Base-by-base conservation (phyloP, 1,140 invertebrate species). In the Sipha flava region DNA sequence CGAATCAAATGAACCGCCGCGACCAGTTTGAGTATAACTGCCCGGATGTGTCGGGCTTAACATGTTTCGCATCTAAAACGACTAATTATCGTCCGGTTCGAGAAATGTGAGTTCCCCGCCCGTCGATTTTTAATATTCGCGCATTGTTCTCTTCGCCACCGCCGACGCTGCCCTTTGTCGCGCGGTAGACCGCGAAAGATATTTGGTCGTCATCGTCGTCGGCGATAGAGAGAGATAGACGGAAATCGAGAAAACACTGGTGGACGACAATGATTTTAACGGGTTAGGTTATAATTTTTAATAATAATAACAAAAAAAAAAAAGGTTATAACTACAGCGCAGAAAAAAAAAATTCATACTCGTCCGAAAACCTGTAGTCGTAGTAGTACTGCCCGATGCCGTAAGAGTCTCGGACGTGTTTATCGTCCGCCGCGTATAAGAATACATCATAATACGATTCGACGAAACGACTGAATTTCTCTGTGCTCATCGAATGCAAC, bases 21-120 rank as follows among this genome's bases (percentile, higher is more conserved):
- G 73, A 75, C 72, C 72, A 75, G 72, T 75, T 75, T 75, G 10
- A 14, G 31, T 21, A 14, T 52, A 6, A 5, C 26, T 34, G 73
- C 49, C 73, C 73, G 73, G 47, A 77, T 59, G 73, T 59, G 73
- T 73, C 31, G 31, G 52, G n/a, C 34, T 37, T 54, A 37, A 59
- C 73, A 57, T 29, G 73, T 26, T 77, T 57, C 73, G 72, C 47
- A 75, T 75, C 49, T 29, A 57, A 75, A 75, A 75, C 72, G 52
- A 54, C 49, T 77, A 77, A 77, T 77, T 77, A 77, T 26, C 34
- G 52, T 77, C 52, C 49, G 23, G 52, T 59, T 59, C 40, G 37
- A 45, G 23, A 29, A 26, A 47, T 29, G 66, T 3, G 7, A 29
- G 23, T 70, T n/a, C n/a, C n/a, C n/a, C n/a, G n/a, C n/a, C n/a